Percentiles rank a stretch among this genome's conserved stretches.
Conservation (phyloP, 2,888 invertebrate genomes). For the Peribatodes rhomboidaria region DNA sequence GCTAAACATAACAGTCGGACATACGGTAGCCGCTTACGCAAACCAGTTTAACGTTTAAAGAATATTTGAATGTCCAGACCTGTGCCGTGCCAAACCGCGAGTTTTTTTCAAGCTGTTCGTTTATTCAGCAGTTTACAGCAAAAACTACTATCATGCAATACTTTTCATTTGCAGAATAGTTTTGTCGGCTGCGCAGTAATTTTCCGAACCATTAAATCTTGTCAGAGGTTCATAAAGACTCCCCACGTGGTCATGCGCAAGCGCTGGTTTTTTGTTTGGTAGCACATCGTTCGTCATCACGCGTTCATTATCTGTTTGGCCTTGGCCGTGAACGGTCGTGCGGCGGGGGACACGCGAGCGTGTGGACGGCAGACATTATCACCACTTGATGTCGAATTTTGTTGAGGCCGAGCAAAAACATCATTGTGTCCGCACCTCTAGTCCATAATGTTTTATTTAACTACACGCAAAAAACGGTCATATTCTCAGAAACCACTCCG, state of each 20-base stretch:
- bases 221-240: conserved; percentile 73
- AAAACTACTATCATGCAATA: conserved; percentile 55
- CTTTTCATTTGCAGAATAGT: conserved; percentile 61
- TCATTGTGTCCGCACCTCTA: conserved; percentile 50
- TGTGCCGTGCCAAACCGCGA: conserved; percentile 9
- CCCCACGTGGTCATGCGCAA: conserved; percentile 76
- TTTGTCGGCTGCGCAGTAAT: conserved; percentile 68
- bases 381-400: conserved; percentile 59
- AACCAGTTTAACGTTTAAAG: conserved; percentile 54
- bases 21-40: conserved; percentile 51
- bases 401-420: conserved; percentile 60
- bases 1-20: conserved; percentile 53
- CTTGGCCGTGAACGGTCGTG: conserved; percentile 85
- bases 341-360: conserved; percentile 66
- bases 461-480: conserved; percentile 27
- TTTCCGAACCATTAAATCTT: conserved; percentile 79
- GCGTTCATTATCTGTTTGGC: conserved; percentile 81
- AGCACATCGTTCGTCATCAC: conserved; percentile 80
- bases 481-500: conserved; percentile 40
- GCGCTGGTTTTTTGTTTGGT: conserved; percentile 70
- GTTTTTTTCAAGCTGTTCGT: conserved; percentile 21
- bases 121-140: conserved; percentile 24
- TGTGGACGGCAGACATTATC: conserved; percentile 66
- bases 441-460: conserved; percentile 36
- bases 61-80: conserved; percentile 54